These are phyloP conservation scores for Heteropelma amictum DNA, from an alignment of 2,888 invertebrate genomes.

Conservation along the genomic window DNA sequence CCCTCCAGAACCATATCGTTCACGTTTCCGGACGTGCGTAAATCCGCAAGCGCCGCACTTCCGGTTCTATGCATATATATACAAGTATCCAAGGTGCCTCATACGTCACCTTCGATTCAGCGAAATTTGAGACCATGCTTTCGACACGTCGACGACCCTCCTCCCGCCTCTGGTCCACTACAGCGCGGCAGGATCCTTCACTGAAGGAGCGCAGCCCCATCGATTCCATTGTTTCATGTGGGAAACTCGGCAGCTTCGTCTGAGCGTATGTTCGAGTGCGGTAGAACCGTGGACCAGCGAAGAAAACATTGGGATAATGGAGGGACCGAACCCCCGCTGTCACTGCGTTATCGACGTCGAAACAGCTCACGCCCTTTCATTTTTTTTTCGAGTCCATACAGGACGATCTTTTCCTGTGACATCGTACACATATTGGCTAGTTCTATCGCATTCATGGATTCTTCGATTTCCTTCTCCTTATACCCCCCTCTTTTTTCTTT, in stretches of 20 bases:
- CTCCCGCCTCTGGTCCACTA: conserved; percentile 16
- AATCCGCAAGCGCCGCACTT: conserved; percentile 49
- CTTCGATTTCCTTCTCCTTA: conserved; percentile 2
- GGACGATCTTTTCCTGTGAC: background rate
- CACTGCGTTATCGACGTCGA: conserved; percentile 37
- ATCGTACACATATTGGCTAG: background rate
- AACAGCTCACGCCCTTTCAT: conserved; percentile 40
- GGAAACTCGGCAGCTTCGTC: conserved; percentile 57
- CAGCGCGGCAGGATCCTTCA: conserved; percentile 29
- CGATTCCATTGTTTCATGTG: conserved; percentile 73
- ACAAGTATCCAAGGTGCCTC: conserved; percentile 28
- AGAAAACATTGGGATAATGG: conserved; percentile 6
- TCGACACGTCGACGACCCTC: conserved; percentile 65
- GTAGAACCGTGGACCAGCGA: conserved; percentile 1
- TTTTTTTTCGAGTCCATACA: background rate
- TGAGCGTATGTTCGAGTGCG: background rate
- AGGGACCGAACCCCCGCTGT: conserved; percentile 4
- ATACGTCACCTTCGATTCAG: conserved; percentile 76
- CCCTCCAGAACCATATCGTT: conserved; percentile 29
- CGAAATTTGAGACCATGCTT: conserved; percentile 77
- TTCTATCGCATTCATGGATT: conserved; percentile 20
- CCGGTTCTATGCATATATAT: conserved; percentile 38
- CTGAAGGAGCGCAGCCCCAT: conserved; percentile 8
- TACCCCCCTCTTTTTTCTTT: too few species aligned
- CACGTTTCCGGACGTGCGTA: conserved; percentile 34